Evolutionary conservation across 2,888 invertebrate genomes (phyloP), one percentile per base, ranked within the genome.

Genomic region (Ectemnius continuus): DNA sequence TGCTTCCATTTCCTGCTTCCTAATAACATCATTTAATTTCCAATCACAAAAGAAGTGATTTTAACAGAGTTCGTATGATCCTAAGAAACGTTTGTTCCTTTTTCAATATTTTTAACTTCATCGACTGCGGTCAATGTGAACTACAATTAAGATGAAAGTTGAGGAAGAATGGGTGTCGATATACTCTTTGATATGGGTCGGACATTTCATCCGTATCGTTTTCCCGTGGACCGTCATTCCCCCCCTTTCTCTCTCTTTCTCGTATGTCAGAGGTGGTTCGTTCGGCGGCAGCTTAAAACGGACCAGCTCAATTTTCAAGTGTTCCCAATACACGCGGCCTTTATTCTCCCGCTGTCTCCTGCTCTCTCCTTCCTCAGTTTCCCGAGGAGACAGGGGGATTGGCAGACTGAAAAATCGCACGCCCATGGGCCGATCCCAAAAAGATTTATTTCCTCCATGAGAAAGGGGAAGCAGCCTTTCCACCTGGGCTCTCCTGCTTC

Each of bases 361-460:
- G 36, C 8, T 36, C 36, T 36, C 36, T 36, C 36, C 36, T 36
- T 36, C 36, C 36, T 36, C 36, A 11, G 1, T 36, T 36, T 36
- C 36, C 45, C 5, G 46, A 71, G 61, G 61, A 46, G 48, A 66
- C 46, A 64, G 70, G 18, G 70, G 71, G 61, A 72, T 58, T 76
- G 68, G 56, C 77, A 62, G 68, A 67, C 14, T 52, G 69, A 65
- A 66, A 77, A 71, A 79, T 68, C 73, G 65, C 74, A 70, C 73
- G 71, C 56, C 72, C 76, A 47, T 72, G 66, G 61, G 63, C 57
- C 64, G 58, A 67, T 23, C 60, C 63, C 23, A 63, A 58, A 73
- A 73, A 74, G 70, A 61, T 83, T 79, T 76, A 62, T 59, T 58
- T 64, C 46, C 16, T 16, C 36, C 36, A 36, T 45, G 20, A 47